Evolutionary conservation across 1,140 invertebrate species (phyloP).

Genomic region (Drosophila repleta): DNA sequence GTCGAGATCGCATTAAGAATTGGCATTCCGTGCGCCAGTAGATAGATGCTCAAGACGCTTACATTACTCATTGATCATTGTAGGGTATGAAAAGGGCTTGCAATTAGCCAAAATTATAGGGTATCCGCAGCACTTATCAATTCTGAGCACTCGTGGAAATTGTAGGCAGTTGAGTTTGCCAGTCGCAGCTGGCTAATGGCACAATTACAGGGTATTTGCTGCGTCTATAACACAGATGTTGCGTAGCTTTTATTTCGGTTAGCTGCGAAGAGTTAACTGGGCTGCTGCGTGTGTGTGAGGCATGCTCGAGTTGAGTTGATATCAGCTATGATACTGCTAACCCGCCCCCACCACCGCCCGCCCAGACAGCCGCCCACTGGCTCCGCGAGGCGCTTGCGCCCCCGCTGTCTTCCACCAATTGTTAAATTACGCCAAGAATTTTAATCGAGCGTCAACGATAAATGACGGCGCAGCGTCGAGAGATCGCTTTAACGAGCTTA

Average conservation of each 20-base stretch:
- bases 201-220: not conserved
- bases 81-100: too few relatives aligned
- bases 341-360: not conserved
- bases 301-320: constrained; percentile 13
- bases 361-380: not conserved
- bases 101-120: too few relatives aligned
- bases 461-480: constrained; percentile 53
- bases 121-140: too few relatives aligned
- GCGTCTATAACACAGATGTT: not conserved
- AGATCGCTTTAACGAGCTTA: constrained; percentile 32
- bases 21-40: too few relatives aligned
- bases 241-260: not conserved
- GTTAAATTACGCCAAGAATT: constrained; percentile 78
- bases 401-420: constrained; percentile 23
- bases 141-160: too few relatives aligned
- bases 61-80: too few relatives aligned
- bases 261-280: constrained; percentile 27
- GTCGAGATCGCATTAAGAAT: too few relatives aligned
- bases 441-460: constrained; percentile 78
- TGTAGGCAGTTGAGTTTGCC: too few relatives aligned
- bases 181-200: not conserved
- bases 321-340: constrained; percentile 11
- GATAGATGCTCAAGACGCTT: too few relatives aligned
- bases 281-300: constrained; percentile 10
- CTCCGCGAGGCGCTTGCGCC: not conserved